Percentiles rank a stretch among this genome's conserved stretches.
Conservation (phyloP, 2,113 vertebrate species). For the Grallaria varia region DNA sequence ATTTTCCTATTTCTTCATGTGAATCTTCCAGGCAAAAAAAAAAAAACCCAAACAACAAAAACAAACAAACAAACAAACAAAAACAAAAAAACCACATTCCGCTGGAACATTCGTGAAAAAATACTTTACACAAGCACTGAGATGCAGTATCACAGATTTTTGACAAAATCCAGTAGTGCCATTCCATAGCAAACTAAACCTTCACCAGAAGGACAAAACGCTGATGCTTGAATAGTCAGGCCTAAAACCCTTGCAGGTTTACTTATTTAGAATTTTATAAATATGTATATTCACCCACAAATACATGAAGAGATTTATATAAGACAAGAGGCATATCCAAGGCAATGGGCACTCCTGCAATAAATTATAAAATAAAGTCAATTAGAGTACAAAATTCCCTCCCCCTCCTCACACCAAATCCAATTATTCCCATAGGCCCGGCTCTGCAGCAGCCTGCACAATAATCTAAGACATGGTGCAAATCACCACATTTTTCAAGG, state of each 20-base stretch:
- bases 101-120: background rate
- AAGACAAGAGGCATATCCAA: background rate
- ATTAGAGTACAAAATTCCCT: constrained; percentile 43
- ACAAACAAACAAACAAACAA: background rate
- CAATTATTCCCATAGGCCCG: background rate
- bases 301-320: background rate
- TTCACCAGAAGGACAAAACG: background rate
- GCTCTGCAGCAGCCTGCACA: background rate
- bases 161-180: background rate
- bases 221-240: background rate
- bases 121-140: background rate
- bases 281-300: constrained; percentile 30
- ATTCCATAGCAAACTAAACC: background rate
- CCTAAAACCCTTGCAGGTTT: background rate
- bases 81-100: background rate
- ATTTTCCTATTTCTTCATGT: background rate
- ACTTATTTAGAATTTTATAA: constrained; percentile 7
- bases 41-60: background rate
- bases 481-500: constrained; percentile 25
- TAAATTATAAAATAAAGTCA: constrained; percentile 62
- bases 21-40: background rate
- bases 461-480: background rate
- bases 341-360: background rate
- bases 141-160: background rate
- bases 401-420: constrained; percentile 36